A percentile compares a stretch with the other conserved stretches of the same genome.
phyloP scores from a whole-genome alignment of 2,888 invertebrate species.

The Tillus elongatus region DNA sequence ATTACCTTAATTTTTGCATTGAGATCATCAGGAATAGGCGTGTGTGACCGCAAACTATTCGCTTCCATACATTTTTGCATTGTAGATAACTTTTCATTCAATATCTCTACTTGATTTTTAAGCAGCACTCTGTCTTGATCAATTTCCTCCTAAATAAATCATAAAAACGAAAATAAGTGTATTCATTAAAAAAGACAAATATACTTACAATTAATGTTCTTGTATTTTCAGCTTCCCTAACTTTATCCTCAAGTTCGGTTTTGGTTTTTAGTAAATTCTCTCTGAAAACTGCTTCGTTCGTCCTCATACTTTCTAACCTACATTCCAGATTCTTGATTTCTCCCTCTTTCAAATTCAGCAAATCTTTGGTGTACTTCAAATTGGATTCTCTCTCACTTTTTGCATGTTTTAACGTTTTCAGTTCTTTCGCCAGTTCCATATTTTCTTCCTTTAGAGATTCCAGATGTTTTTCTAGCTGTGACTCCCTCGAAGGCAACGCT shows the following conservation, averaged over 20 bases:
- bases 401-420: conserved; percentile 24
- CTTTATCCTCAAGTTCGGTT: conserved; percentile 20
- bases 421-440: conserved; percentile 21
- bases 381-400: conserved; percentile 27
- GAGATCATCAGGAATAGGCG: conserved; percentile 31
- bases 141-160: conserved; percentile 40
- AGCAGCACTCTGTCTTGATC: conserved; percentile 43
- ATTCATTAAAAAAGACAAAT: not conserved
- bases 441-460: conserved; percentile 24
- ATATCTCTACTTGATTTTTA: conserved; percentile 40
- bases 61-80: too few species aligned
- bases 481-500: conserved; percentile 27
- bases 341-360: conserved; percentile 23
- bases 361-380: conserved; percentile 30
- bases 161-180: conserved; percentile 1
- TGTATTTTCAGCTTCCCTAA: conserved; percentile 29
- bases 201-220: conserved; percentile 29
- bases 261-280: not conserved
- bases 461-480: conserved; percentile 25
- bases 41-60: too few species aligned
- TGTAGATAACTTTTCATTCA: conserved; percentile 42
- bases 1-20: conserved; percentile 37
- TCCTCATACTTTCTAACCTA: conserved; percentile 13
- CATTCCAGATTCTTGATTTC: conserved; percentile 28
- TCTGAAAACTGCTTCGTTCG: not conserved